Base-by-base conservation (phyloP, 1,140 invertebrate species). In the Rhopalosiphum padi region DNA sequence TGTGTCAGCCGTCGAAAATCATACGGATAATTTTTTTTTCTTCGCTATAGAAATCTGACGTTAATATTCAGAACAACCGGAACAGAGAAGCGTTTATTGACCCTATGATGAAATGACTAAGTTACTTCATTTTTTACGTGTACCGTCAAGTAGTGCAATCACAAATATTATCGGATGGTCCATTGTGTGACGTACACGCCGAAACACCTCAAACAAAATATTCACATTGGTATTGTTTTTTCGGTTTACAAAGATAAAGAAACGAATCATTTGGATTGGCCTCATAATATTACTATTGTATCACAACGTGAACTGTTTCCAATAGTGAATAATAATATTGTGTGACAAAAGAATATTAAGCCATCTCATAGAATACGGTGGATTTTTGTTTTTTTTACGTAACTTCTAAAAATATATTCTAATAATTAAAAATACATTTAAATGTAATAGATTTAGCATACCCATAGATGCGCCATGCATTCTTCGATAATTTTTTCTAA, bases 1-100 rank as follows among this genome's bases (percentile, higher is more conserved):
- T 7, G 9, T 86, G 41, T 86, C 85, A n/a, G 85, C 43, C 85
- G 37, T 86, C 43, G 41, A 86, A 86, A 43, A 86, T 86, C 85
- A 46, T 46, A 86, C 25, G 41, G 37, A 85, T 85, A 41, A 83
- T 83, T 83, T 83, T 83, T 83, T 77, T 83, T 35, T 83, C 41
- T 25, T 86, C 43, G 9, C 85, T 86, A 86, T 46, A 46, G 85
- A 86, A 86, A 86, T 41, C 41, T 46, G 85, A 41, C 30, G 85
- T 18, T 86, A 86, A 86, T 86, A 30, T 43, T 86, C 25, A 86
- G 41, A 86, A 86, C 43, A 46, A 86, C 85, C 85, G 85, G 43
- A 46, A 86, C 85, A 86, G 85, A 86, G 43, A 86, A 86, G 85
- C 85, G 85, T 86, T 46, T 86, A n/a, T 86, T 86, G 85, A 86